Base-by-base conservation (phyloP, 2,797 vertebrate genomes). In the Diglossa cyanea region DNA sequence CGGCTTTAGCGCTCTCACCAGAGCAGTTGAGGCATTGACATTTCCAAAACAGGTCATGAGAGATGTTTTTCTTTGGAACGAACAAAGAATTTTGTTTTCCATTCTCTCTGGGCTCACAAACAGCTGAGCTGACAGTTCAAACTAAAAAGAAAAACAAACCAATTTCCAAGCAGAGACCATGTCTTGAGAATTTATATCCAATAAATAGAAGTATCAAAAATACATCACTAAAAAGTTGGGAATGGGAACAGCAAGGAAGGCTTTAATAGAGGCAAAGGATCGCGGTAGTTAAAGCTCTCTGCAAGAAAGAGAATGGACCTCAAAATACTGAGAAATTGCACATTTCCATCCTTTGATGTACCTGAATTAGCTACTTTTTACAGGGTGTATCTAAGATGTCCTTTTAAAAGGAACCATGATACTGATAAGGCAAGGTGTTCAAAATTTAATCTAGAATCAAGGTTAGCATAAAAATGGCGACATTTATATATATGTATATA, bases 1-100 rank as follows among this genome's bases (percentile, higher is more conserved):
- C 53, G 20, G 35, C 40, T 83, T 95, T 40, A 81, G 42, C 0
- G 4, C 48, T 86, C 73, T 88, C 57, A 62, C 30, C 63, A 70
- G 61, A 68, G 88, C 81, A 54, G 35, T 23, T 2, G 4, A 72
- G 51, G 35, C 0, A 3, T 39, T 92, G 76, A 86, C 73, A 84
- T 91, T 95, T 88, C 86, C 76, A 76, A 95, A 95, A 90, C 82
- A 65, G 67, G 60, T 58, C 85, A 67, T n/a, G 4, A 83, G 77
- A 80, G 53, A 21, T 80, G 81, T 89, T 95, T 95, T 96, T 60
- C 82, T 92, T 80, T 86, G 86, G 63, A 90, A 71, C 0, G 23
- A 51, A 78, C 85, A 62, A 92, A 70, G 71, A 80, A 95, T 70
- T 85, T 86, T 84, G 63, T 89, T 92, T 91, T 84, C 83, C 73